Base-by-base conservation (phyloP, 2,113 vertebrate genomes). In the Fukomys damarensis region DNA sequence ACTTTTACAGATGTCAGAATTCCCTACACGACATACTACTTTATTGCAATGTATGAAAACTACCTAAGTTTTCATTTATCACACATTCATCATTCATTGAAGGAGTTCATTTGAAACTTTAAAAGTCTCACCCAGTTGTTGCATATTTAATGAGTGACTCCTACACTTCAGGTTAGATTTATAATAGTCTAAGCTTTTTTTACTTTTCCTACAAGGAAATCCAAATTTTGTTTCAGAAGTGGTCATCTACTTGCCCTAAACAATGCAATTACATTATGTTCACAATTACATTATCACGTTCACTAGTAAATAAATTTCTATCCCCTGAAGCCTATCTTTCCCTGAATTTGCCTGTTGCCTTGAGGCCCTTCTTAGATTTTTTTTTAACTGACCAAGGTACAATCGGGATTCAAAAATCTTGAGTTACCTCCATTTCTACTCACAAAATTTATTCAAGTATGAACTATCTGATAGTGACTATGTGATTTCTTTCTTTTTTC, bases 291-390 rank as follows among this genome's bases (percentile, higher is more conserved):
- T 86, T 52, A 91, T 59, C 16, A 96, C 46, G n/a, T n/a, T n/a
- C 80, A 90, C 68, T 96, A 93, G 56, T 86, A 92, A 93, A 97
- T 95, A 93, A 30, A 94, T 86, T 66, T 84, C 56, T 95, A 96
- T 92, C 94, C 91, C 91, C 93, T 96, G 96, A 97, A 96, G 70
- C 74, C 52, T 77, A 2, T 80, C 83, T 96, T 61, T 93, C 86
- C 96, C 97, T 96, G 94, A 96, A 97, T 95, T 84, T 96, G 83
- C 58, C 92, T 96, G 11, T 43, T 97, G 30, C 72, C 26, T 74
- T 74, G 66, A 95, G 89, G 66, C 66, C 65, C 46, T 91, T 89
- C 65, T 93, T 95, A 26, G 17, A 76, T 68, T 86, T 90, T 86
- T 28, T 30, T n/a, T n/a, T 66, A 38, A 83, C 56, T 91, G 26